Percentiles rank a stretch among this genome's conserved stretches.
Evolutionary conservation across 2,888 invertebrate species (phyloP).

Genomic region (Automeris io): DNA sequence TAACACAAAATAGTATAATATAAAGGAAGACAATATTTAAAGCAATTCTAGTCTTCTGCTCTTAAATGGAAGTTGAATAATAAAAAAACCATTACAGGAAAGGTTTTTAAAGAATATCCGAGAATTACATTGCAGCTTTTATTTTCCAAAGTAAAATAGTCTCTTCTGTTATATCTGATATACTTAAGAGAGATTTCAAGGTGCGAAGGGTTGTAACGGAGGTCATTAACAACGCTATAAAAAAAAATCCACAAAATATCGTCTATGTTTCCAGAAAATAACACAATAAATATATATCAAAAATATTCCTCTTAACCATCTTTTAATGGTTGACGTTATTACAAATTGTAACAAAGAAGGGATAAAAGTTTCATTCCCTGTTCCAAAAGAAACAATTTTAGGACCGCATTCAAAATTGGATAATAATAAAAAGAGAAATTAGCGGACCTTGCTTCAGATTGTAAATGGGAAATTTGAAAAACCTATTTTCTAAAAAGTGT

Average conservation of each 20-base stretch:
- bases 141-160: slow-evolving; percentile 39
- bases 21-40: background rate
- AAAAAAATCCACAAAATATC: slow-evolving; percentile 64
- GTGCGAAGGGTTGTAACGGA: slow-evolving; percentile 16
- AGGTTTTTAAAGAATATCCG: slow-evolving; percentile 59
- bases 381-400: slow-evolving; percentile 23
- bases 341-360: slow-evolving; percentile 29
- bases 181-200: slow-evolving; percentile 2
- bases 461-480: slow-evolving; percentile 24
- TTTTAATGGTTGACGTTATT: slow-evolving; percentile 43
- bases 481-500: slow-evolving; percentile 32
- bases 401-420: slow-evolving; percentile 20
- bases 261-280: slow-evolving; percentile 28
- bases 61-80: slow-evolving; percentile 67
- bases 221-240: slow-evolving; percentile 49
- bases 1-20: no score
- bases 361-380: slow-evolving; percentile 25
- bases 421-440: slow-evolving; percentile 25
- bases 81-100: slow-evolving; percentile 59
- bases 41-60: slow-evolving; percentile 13
- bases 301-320: slow-evolving; percentile 38
- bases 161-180: slow-evolving; percentile 23
- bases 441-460: slow-evolving; percentile 22
- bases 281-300: slow-evolving; percentile 39
- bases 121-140: slow-evolving; percentile 52